Conservation (phyloP, 1,140 invertebrate species). For the Nebria ingens region DNA sequence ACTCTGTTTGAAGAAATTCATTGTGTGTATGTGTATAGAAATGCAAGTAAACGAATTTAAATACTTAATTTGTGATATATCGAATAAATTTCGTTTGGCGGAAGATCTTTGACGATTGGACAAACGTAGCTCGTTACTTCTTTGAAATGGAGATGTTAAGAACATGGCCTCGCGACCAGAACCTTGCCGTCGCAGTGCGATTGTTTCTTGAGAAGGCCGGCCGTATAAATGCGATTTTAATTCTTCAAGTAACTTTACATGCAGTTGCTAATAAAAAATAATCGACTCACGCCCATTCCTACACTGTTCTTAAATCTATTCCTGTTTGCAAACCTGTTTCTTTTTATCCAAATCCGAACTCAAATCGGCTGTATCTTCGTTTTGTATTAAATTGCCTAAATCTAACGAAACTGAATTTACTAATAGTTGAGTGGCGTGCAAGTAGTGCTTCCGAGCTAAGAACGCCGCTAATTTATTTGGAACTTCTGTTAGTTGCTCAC, state of each 20-base stretch:
- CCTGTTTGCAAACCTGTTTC: slow-evolving; percentile 44
- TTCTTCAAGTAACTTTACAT: slow-evolving; percentile 59
- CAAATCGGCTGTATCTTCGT: slow-evolving; percentile 73
- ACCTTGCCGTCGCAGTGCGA: slow-evolving; percentile 47
- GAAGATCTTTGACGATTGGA: slow-evolving; percentile 39
- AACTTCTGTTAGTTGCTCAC: slow-evolving; percentile 68
- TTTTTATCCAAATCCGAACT: slow-evolving; percentile 57
- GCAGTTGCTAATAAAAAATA: slow-evolving; percentile 44
- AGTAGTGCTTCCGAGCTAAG: slow-evolving; percentile 66
- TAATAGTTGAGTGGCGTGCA: slow-evolving; percentile 75
- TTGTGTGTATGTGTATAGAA: slow-evolving; percentile 19
- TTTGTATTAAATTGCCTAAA: slow-evolving; percentile 59
- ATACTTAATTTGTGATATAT: slow-evolving; percentile 28
- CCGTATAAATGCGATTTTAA: slow-evolving; percentile 64
- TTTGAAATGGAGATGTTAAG: slow-evolving; percentile 38
- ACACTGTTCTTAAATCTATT: not conserved
- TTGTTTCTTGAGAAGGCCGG: slow-evolving; percentile 46
- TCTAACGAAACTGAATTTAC: slow-evolving; percentile 57
- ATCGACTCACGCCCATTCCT: slow-evolving; percentile 7
- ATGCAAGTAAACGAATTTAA: not conserved
- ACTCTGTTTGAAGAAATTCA: slow-evolving; percentile 29
- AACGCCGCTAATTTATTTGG: slow-evolving; percentile 62
- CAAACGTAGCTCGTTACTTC: slow-evolving; percentile 40
- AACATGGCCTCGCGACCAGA: slow-evolving; percentile 41
- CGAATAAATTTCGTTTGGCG: slow-evolving; percentile 35